Conservation (phyloP, 2,113 vertebrate genomes). For the Nothoprocta perdicaria region DNA sequence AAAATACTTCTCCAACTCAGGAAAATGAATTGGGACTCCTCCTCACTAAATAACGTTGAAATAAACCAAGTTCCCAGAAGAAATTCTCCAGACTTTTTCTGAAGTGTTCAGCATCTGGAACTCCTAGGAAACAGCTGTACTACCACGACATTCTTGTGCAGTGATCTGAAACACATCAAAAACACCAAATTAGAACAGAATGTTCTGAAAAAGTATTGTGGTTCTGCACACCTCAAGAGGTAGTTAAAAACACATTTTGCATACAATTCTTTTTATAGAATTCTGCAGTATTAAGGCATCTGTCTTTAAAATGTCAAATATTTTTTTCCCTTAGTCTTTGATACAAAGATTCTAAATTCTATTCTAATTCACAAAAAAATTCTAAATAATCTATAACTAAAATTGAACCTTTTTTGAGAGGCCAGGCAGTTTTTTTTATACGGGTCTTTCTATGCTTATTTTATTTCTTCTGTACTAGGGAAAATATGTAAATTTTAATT, state of each 20-base stretch:
- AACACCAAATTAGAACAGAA: constrained; percentile 10
- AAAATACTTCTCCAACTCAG: background rate
- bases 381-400: background rate
- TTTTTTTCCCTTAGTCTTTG: background rate
- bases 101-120: constrained; percentile 26
- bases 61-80: background rate
- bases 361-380: background rate
- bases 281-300: background rate
- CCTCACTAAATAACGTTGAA: background rate
- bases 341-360: background rate
- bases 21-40: background rate
- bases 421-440: background rate
- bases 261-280: background rate
- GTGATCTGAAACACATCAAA: constrained; percentile 4
- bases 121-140: constrained; percentile 45
- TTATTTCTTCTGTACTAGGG: background rate
- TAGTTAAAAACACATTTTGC: background rate
- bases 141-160: constrained; percentile 48
- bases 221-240: background rate
- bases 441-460: background rate
- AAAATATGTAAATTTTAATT: background rate
- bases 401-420: background rate
- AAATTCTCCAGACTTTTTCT: constrained; percentile 26
- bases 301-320: background rate
- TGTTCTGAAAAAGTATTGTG: constrained; percentile 8